Conservation (phyloP, 2,888 invertebrate genomes). For the Limnephilus lunatus region DNA sequence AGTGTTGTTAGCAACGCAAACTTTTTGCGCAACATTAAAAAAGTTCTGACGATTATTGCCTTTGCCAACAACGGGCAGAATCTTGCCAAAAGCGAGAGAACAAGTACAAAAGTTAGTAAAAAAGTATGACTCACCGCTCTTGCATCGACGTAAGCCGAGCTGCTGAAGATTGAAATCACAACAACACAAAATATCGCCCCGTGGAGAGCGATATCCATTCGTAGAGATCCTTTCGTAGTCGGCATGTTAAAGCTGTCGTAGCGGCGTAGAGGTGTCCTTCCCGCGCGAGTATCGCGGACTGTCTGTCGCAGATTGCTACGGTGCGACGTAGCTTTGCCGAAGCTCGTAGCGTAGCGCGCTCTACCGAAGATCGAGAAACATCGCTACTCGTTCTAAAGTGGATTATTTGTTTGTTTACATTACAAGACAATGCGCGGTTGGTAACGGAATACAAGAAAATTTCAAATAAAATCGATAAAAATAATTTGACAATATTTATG, state of each 20-base stretch:
- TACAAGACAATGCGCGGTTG: background rate
- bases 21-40: slow-evolving; percentile 15
- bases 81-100: background rate
- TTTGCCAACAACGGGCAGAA: background rate
- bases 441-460: background rate
- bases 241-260: slow-evolving; percentile 4
- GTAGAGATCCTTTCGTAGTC: slow-evolving; percentile 46
- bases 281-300: slow-evolving; percentile 54
- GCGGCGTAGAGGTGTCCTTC: slow-evolving; percentile 52
- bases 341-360: slow-evolving; percentile 7
- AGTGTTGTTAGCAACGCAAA: slow-evolving; percentile 4
- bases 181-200: slow-evolving; percentile 57
- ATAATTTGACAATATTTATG: background rate
- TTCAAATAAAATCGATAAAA: background rate
- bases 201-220: slow-evolving; percentile 41
- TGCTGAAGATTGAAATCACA: slow-evolving; percentile 54
- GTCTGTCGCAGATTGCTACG: slow-evolving; percentile 51
- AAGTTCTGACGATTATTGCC: slow-evolving; percentile 24
- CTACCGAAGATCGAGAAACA: background rate
- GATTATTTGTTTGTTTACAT: slow-evolving; percentile 39
- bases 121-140: slow-evolving; percentile 52
- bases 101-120: background rate
- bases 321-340: slow-evolving; percentile 1
- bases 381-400: background rate
- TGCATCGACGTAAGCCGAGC: slow-evolving; percentile 41